phyloP scores from a whole-genome alignment of 2,797 vertebrate species.

The Mus spretus region DNA sequence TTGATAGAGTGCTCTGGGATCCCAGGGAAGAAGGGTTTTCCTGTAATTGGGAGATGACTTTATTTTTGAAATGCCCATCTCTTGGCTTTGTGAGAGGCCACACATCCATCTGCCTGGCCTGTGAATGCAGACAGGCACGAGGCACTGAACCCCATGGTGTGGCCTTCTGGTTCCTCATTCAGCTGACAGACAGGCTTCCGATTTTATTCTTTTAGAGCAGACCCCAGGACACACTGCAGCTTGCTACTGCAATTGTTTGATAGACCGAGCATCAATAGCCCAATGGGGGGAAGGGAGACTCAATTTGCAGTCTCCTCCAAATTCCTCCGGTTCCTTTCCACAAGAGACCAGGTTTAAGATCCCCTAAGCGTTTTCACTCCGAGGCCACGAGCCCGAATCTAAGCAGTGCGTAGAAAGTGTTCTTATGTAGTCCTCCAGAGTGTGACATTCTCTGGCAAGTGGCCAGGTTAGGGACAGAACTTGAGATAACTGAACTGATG shows the following conservation, averaged over 20 bases:
- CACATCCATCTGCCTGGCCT: constrained; percentile 64
- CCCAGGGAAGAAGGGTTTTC: constrained; percentile 79
- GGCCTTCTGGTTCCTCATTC: constrained; percentile 62
- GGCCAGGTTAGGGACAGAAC: constrained; percentile 55
- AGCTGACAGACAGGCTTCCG: constrained; percentile 50
- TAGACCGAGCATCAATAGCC: constrained; percentile 22
- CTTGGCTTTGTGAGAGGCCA: constrained; percentile 73
- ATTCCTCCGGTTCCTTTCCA: constrained; percentile 21
- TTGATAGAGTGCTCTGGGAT: constrained; percentile 84
- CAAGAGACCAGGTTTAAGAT: constrained; percentile 31
- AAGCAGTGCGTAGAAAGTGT: background rate
- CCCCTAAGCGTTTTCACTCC: background rate
- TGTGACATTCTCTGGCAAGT: constrained; percentile 59
- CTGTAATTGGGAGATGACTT: constrained; percentile 85
- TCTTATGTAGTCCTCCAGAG: constrained; percentile 73
- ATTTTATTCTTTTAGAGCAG: constrained; percentile 70
- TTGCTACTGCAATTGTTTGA: background rate
- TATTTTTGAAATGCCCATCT: constrained; percentile 83
- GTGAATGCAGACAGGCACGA: constrained; percentile 60
- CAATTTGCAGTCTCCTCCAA: constrained; percentile 3
- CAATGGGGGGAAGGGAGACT: constrained; percentile 4
- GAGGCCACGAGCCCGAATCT: constrained; percentile 55
- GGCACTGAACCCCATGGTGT: constrained; percentile 47
- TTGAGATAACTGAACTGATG: constrained; percentile 42
- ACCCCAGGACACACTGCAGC: constrained; percentile 62